These are phyloP conservation scores for Scaptomyza polygonia DNA, from an alignment of 2,888 invertebrate species.

Conservation along the genomic window DNA sequence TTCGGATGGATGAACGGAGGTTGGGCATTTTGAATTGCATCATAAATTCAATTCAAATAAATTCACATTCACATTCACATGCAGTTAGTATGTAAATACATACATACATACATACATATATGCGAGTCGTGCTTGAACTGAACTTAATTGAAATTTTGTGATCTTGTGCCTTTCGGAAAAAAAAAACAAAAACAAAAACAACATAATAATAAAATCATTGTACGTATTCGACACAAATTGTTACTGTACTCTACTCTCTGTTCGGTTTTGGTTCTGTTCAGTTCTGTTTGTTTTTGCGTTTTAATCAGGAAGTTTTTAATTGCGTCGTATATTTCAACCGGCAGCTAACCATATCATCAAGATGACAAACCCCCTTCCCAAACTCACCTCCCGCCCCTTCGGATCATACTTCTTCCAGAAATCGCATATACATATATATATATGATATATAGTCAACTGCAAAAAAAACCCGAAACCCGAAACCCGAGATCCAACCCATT, in stretches of 20 bases:
- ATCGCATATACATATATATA: slow-evolving; percentile 9
- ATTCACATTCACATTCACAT: slow-evolving; percentile 64
- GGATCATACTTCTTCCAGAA: background rate
- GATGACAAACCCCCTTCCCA: slow-evolving; percentile 16
- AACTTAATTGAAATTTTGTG: slow-evolving; percentile 72
- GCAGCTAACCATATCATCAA: slow-evolving; percentile 64
- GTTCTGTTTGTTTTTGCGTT: slow-evolving; percentile 69
- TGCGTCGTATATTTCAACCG: slow-evolving; percentile 73
- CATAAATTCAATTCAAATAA: slow-evolving; percentile 71
- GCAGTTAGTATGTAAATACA: too few relatives aligned
- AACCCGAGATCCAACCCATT: slow-evolving; percentile 38
- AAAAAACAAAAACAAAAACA: slow-evolving; percentile 12
- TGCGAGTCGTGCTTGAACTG: slow-evolving; percentile 38
- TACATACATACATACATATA: slow-evolving; percentile 38
- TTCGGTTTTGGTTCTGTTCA: slow-evolving; percentile 15
- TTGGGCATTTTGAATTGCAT: slow-evolving; percentile 54
- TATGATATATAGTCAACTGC: background rate
- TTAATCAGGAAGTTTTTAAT: slow-evolving; percentile 77
- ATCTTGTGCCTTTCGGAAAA: slow-evolving; percentile 51
- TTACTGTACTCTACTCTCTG: slow-evolving; percentile 3
- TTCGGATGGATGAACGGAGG: background rate
- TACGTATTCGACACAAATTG: slow-evolving; percentile 48
- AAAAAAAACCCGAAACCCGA: slow-evolving; percentile 44
- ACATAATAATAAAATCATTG: slow-evolving; percentile 25
- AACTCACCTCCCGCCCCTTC: background rate